Base-by-base conservation (phyloP, 2,888 invertebrate genomes). In the Melitaea athalia region DNA sequence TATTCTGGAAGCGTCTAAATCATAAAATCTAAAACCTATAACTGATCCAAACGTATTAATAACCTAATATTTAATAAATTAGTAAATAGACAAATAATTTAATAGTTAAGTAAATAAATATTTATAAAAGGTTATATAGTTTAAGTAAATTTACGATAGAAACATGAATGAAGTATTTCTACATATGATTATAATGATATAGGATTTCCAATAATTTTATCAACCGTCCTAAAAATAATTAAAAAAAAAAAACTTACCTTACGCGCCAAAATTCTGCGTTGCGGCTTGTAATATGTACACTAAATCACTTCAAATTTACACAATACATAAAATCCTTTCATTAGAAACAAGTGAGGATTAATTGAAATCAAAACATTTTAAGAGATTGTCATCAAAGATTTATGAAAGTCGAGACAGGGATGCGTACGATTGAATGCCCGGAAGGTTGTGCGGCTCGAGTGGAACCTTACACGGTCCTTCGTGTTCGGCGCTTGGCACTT, bases 401-500 rank as follows among this genome's bases (percentile, higher is more conserved):
- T 64, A 50, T 50, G 47, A 66, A 62, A 59, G 49, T 59, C 50
- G 14, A 66, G 57, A 55, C 42, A 17, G 17, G 50, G 45, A 60
- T 60, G 68, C 69, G 63, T 67, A 47, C 57, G 66, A 59, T 49
- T 49, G 66, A 62, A 53, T 45, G 60, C 65, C 77, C 79, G 78
- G 81, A 81, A 87, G 87, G 86, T 84, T 85, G 80, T 77, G 78
- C 74, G 76, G 85, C 75, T 75, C 73, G 76, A 67, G 64, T 63
- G 42, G 70, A 69, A 67, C 67, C 67, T 70, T 65, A 80, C 79
- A 76, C 83, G 80, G 82, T 89, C 88, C 84, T 87, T 82, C 85
- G 86, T 87, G 89, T 76, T 81, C 86, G 91, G 87, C 91, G 92
- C 85, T 83, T 80, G 86, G 84, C 92, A 91, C 92, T 90, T 89